Base-by-base conservation (phyloP, 2,888 invertebrate species). In the Eucera pruinosa region DNA sequence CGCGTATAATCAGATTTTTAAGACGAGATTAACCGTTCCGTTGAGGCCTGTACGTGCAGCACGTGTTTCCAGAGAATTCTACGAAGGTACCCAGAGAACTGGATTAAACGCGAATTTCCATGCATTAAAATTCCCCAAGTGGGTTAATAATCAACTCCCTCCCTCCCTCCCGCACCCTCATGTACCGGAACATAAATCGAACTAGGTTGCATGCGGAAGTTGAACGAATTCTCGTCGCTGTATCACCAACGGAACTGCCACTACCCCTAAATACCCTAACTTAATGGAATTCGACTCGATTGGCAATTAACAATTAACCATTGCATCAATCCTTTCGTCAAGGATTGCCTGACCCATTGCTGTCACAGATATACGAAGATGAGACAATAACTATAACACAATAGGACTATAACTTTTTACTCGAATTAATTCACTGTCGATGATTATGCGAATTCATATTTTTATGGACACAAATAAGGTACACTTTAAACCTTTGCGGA, bases 81-180 rank as follows among this genome's bases (percentile, higher is more conserved):
- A 1, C 23, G 7, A n/a, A 13, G 13, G 6, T 13, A 27, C 9
- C 13, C 3, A 25, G 55, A 9, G 39, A 54, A 47, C 75, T n/a
- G 54, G 74, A 73, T 73, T 73, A 74, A 39, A 54, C 30, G 45
- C 2, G 39, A 68, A 74, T 74, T 61, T 61, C 61, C 72, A 74
- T 73, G 30, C 61, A 74, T 73, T 73, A 73, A 73, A 73, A 73
- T 73, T 54, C 75, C 30, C 47, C 75, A 73, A 73, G 74, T 73
- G 54, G 61, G 61, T 74, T 60, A 72, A 73, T 73, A 54, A 73
- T 74, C 47, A 45, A n/a, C n/a, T n/a, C n/a, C n/a, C n/a, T n/a
- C n/a, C n/a, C n/a, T n/a, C n/a, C n/a, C n/a, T n/a, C n/a, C n/a
- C n/a, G n/a, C n/a, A n/a, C n/a, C 43, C 2, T 20, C 25, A 11